These are phyloP conservation scores for Corythaixoides concolor DNA, from an alignment of 2,113 vertebrate genomes.

Conservation along the genomic window DNA sequence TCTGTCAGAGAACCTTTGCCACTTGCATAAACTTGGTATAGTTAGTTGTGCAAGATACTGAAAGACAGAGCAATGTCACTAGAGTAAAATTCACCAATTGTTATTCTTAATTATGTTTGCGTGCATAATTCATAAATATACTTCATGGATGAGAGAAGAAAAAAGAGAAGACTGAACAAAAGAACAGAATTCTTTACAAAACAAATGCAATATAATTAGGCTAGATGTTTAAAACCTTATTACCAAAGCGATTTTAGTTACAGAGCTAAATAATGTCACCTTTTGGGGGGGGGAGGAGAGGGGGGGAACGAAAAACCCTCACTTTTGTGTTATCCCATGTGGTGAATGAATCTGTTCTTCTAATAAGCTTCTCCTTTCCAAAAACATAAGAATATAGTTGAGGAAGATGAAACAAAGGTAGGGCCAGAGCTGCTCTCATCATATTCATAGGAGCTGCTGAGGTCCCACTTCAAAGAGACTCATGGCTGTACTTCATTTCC, in stretches of 20 bases:
- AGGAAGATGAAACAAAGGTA: background rate
- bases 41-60: conserved; percentile 40
- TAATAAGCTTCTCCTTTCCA: background rate
- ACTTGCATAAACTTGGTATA: conserved; percentile 27
- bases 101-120: conserved; percentile 69
- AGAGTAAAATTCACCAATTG: conserved; percentile 62
- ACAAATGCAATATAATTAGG: conserved; percentile 62
- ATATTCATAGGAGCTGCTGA: background rate
- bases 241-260: conserved; percentile 32
- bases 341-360: background rate
- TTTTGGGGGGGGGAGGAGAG: background rate
- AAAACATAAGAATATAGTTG: background rate
- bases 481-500: background rate
- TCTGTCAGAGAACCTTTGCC: conserved; percentile 39
- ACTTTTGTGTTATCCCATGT: background rate
- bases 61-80: conserved; percentile 61
- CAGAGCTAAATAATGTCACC: background rate
- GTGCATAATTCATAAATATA: conserved; percentile 71
- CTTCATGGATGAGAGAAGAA: conserved; percentile 32
- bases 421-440: background rate
- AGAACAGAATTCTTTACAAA: conserved; percentile 58
- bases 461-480: background rate
- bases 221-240: conserved; percentile 64
- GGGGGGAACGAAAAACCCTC: rapidly evolving
- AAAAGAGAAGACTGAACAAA: conserved; percentile 56